These are phyloP conservation scores for Oreonectes daqikongensis DNA, from an alignment of 2,797 vertebrate species.

Conservation along the genomic window DNA sequence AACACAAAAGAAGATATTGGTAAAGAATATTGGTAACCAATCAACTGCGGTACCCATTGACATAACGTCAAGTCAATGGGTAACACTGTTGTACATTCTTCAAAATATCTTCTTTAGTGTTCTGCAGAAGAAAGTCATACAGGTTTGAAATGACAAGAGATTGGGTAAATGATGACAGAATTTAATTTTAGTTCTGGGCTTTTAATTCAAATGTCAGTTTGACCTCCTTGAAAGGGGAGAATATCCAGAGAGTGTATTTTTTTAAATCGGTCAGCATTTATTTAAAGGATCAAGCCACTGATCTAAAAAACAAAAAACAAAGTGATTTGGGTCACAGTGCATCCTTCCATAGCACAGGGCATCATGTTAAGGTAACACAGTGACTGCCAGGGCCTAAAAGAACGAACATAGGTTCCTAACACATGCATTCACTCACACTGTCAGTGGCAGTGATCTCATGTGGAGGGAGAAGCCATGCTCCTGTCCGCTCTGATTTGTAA, in stretches of 20 bases:
- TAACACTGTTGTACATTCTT: too few relatives aligned
- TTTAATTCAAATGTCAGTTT: not conserved
- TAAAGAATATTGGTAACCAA: too few relatives aligned
- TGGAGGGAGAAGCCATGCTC: not conserved
- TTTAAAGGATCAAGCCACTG: slow-evolving; percentile 48
- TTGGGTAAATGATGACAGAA: too few relatives aligned
- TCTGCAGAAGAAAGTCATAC: too few relatives aligned
- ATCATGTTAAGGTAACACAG: slow-evolving; percentile 34
- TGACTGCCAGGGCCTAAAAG: slow-evolving; percentile 1
- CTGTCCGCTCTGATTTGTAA: slow-evolving; percentile 20
- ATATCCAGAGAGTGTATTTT: slow-evolving; percentile 23
- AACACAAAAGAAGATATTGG: too few relatives aligned
- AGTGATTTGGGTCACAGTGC: slow-evolving; percentile 47
- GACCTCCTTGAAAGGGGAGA: slow-evolving; percentile 20
- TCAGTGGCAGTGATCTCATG: slow-evolving; percentile 38
- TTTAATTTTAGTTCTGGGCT: not conserved
- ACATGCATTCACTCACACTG: slow-evolving; percentile 12
- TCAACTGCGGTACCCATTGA: too few relatives aligned
- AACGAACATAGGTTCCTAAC: not conserved
- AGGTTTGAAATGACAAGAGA: too few relatives aligned
- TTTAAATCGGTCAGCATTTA: too few relatives aligned
- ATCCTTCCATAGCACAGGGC: slow-evolving; percentile 37
- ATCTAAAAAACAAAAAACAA: slow-evolving; percentile 43
- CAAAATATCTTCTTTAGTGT: not conserved
- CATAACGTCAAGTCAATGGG: too few relatives aligned